phyloP scores from a whole-genome alignment of 2,113 vertebrate species.

The Diglossa brunneiventris region DNA sequence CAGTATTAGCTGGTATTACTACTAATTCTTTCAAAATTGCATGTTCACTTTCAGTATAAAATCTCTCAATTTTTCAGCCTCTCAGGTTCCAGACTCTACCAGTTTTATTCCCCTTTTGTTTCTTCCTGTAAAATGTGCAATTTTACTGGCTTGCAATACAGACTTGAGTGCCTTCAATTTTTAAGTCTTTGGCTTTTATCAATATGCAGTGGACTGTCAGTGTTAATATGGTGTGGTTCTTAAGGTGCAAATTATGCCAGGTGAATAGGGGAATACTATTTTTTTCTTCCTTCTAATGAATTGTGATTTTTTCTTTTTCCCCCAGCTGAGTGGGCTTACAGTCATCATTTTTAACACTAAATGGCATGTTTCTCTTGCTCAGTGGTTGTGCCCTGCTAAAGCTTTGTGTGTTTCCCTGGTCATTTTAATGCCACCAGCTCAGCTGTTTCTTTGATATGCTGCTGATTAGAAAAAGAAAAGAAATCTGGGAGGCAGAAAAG shows the following conservation, averaged over 20 bases:
- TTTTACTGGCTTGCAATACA: neutral
- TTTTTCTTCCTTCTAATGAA: neutral
- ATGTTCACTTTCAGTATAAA: neutral
- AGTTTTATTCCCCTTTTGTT: neutral
- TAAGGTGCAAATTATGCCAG: neutral
- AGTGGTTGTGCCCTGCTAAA: slow-evolving; percentile 22
- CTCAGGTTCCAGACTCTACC: neutral
- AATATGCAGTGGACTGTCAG: neutral
- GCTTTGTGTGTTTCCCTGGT: slow-evolving; percentile 30
- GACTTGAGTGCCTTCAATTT: neutral
- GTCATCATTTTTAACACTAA: slow-evolving; percentile 24
- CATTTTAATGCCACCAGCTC: slow-evolving; percentile 42
- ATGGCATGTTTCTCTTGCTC: slow-evolving; percentile 18
- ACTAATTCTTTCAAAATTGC: neutral
- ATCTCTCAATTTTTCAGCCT: neutral
- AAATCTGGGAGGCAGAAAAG: slow-evolving; percentile 9
- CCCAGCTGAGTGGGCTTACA: neutral
- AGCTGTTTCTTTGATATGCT: slow-evolving; percentile 42
- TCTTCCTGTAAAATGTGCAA: neutral
- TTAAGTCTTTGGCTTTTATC: neutral
- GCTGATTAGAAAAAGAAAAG: slow-evolving; percentile 21
- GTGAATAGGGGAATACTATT: neutral
- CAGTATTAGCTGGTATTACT: neutral
- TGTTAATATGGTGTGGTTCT: neutral
- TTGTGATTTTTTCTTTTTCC: neutral